Evolutionary conservation across 2,888 invertebrate genomes (phyloP), one percentile per base, ranked within the genome.

Genomic region (Chelonus formosanus): DNA sequence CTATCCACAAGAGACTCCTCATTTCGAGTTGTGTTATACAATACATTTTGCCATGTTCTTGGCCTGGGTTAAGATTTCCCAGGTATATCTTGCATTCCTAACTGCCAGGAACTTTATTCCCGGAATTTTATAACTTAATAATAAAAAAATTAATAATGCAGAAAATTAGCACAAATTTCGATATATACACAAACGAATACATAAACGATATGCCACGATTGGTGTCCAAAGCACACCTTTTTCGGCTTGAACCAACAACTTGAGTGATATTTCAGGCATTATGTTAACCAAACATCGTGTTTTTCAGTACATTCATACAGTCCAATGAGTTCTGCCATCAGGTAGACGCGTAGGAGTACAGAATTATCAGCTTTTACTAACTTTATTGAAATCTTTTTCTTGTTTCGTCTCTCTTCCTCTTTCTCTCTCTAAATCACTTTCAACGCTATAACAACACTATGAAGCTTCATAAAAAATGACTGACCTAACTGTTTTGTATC

Each of bases 1-100:
- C 78, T 68, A 78, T 72, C 79, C 79, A 78, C 73, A 70, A 75
- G 67, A 79, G 73, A 73, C 75, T 73, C 75, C 71, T 76, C 83
- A 83, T 83, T 70, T 58, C 48, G 54, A 43, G 43, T 48, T 44
- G 61, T 50, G 58, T 63, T 32, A 60, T 60, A 69, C 67, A 69
- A 70, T 67, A 70, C 73, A 71, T 72, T 68, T 70, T 70, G 60
- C 67, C 61, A 66, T 66, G 56, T 63, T 68, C 57, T 32, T n/a
- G 10, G 43, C 36, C 58, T 57, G 52, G 43, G 48, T 64, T 65
- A 69, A 59, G 52, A 65, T 67, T 54, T 67, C 52, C 20, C 55
- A 40, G 54, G 53, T 32, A 53, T 47, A 56, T 53, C 45, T 57
- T 45, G 47, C 55, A 53, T 67, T 52, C 60, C 53, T 7, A 34